Evolutionary conservation across 2,888 invertebrate species (phyloP), one percentile per base, ranked within the genome.

Genomic region (Ectemnius continuus): DNA sequence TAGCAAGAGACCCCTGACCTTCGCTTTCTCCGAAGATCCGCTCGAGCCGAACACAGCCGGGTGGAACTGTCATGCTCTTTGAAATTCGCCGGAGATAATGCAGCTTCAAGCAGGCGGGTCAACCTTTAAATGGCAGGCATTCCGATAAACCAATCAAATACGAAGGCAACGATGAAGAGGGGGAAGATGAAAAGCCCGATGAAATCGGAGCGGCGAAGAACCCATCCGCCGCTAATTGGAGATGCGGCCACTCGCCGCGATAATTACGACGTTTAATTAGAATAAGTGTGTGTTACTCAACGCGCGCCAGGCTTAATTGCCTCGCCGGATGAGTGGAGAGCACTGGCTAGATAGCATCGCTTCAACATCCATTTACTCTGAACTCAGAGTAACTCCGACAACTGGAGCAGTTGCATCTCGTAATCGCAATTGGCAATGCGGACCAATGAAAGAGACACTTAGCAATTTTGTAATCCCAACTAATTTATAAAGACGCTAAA

Each of bases 1-100:
- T 80, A 84, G 81, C 82, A 81, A 80, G 72, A 79, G 83, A 87
- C 86, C 87, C 87, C 81, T 85, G 85, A 88, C 88, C 88, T 87
- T 86, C 77, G 82, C 88, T 88, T 88, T 88, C 88, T 87, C 88
- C 84, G 47, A 79, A 79, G 83, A 77, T 76, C 77, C 78, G 56
- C 67, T 73, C 56, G 63, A 66, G 28, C 52, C 16, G 67, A 58
- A 52, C 3, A 3, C 23, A 23, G 23, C 60, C 64, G 6, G 16
- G 52, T 66, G 67, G 61, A 74, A 67, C 63, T 78, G 81, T 76
- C 81, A 69, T 67, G 74, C 75, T 65, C 75, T 64, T 75, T 63
- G 68, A 68, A 47, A 76, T 71, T 68, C 56, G 48, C 56, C 23
- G 52, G 67, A 36, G 36, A 59, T 36, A 63, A 62, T 56, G 58